Conservation (phyloP, 1,140 invertebrate genomes). For the Vanessa tameamea region DNA sequence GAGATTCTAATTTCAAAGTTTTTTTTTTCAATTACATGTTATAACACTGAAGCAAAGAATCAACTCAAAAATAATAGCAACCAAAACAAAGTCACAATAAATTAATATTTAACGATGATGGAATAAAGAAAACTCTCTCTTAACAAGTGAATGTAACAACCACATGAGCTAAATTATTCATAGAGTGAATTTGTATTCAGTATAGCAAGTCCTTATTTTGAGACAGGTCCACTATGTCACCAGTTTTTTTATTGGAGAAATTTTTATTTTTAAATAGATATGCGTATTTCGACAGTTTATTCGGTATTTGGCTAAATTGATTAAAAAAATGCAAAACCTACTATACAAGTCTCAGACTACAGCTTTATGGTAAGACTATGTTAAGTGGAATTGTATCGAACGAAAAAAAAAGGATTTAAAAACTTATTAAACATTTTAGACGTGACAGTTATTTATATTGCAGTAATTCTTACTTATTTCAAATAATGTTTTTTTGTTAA, state of each 20-base stretch:
- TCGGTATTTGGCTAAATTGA: neutral
- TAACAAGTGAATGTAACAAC: constrained; percentile 29
- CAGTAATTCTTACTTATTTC: neutral
- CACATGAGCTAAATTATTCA: constrained; percentile 39
- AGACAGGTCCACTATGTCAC: constrained; percentile 23
- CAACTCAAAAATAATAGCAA: no score
- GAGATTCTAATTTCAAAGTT: no score
- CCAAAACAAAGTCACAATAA: no score
- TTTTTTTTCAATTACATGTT: no score
- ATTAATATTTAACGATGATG: neutral
- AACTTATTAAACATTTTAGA: no score
- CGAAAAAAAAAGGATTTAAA: no score
- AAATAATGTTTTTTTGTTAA: constrained; percentile 5
- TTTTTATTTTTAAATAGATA: neutral
- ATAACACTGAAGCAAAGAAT: no score
- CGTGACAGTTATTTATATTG: no score
- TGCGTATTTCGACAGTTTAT: neutral
- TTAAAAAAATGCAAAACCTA: neutral
- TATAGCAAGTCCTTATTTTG: constrained; percentile 28
- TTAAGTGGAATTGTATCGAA: no score
- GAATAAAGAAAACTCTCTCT: constrained; percentile 31
- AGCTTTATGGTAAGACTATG: no score
- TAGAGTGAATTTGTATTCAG: constrained; percentile 33
- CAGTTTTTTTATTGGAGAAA: constrained; percentile 27
- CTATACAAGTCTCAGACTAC: no score